Conservation (phyloP, 1,140 invertebrate species). For the Pachyrhynchus sulphureomaculatus region DNA sequence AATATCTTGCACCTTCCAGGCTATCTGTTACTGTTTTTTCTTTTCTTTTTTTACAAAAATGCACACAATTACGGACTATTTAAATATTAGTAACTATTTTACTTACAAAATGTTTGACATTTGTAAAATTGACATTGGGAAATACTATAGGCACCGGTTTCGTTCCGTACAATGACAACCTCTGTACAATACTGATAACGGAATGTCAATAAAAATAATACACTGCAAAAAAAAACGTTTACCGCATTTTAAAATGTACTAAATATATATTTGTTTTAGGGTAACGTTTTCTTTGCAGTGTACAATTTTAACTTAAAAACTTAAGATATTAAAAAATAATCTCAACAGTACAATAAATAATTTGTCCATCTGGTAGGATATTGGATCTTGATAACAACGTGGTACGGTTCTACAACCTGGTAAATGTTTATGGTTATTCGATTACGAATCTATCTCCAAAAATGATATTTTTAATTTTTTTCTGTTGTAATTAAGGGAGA, state of each 20-base stretch:
- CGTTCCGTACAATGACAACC: slow-evolving; percentile 19
- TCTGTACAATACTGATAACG: slow-evolving; percentile 44
- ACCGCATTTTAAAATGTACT: background rate
- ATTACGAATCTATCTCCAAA: too few relatives aligned
- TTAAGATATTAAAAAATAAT: slow-evolving; percentile 27
- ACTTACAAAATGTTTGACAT: slow-evolving; percentile 4
- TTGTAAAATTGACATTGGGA: slow-evolving; percentile 8
- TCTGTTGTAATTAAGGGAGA: too few relatives aligned
- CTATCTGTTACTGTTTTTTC: background rate
- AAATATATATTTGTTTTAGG: background rate
- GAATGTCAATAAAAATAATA: slow-evolving; percentile 35
- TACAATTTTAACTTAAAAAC: background rate
- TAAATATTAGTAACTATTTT: background rate
- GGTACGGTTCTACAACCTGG: background rate
- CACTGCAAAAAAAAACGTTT: background rate
- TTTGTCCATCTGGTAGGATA: background rate
- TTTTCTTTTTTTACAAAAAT: slow-evolving; percentile 4
- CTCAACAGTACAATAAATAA: slow-evolving; percentile 35
- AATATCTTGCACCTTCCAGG: slow-evolving; percentile 14
- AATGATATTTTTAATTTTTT: too few relatives aligned
- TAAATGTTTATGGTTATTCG: too few relatives aligned
- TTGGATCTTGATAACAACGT: background rate
- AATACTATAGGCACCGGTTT: slow-evolving; percentile 25
- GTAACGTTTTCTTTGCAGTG: slow-evolving; percentile 4
- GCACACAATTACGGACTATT: background rate